phyloP scores from a whole-genome alignment of 2,888 invertebrate genomes.

The Cheilosia variabilis region DNA sequence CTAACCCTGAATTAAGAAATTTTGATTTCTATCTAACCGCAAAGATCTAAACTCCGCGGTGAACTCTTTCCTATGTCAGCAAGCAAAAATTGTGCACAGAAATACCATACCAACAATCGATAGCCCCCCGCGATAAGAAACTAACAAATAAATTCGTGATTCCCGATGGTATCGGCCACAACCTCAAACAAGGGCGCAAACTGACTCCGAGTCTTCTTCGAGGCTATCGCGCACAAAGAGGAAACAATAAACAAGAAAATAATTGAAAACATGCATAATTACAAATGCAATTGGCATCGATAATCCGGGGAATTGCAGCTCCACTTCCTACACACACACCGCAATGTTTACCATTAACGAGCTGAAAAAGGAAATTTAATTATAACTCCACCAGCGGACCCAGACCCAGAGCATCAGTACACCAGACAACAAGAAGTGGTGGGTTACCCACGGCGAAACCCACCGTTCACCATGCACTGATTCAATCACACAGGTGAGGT shows the following conservation, averaged over 20 bases:
- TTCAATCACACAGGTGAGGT: slow-evolving; percentile 68
- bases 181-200: slow-evolving; percentile 65
- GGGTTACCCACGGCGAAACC: slow-evolving; percentile 39
- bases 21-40: slow-evolving; percentile 67
- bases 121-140: slow-evolving; percentile 70
- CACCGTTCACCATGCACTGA: slow-evolving; percentile 29
- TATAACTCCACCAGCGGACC: slow-evolving; percentile 49
- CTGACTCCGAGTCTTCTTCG: neutral
- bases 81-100: neutral
- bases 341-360: slow-evolving; percentile 54
- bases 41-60: slow-evolving; percentile 54
- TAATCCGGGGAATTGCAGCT: slow-evolving; percentile 35
- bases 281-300: slow-evolving; percentile 70
- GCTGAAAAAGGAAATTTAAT: slow-evolving; percentile 71
- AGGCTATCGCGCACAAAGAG: slow-evolving; percentile 27
- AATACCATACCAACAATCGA: slow-evolving; percentile 36
- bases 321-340: slow-evolving; percentile 62
- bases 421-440: slow-evolving; percentile 23
- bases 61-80: slow-evolving; percentile 10
- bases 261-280: slow-evolving; percentile 74
- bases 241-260: slow-evolving; percentile 47
- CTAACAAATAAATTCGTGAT: slow-evolving; percentile 75
- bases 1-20: slow-evolving; percentile 70
- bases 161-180: slow-evolving; percentile 68
- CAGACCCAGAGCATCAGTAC: slow-evolving; percentile 1